Evolutionary conservation across 2,113 vertebrate species (phyloP).

Genomic region (Spizaetus ornatus): DNA sequence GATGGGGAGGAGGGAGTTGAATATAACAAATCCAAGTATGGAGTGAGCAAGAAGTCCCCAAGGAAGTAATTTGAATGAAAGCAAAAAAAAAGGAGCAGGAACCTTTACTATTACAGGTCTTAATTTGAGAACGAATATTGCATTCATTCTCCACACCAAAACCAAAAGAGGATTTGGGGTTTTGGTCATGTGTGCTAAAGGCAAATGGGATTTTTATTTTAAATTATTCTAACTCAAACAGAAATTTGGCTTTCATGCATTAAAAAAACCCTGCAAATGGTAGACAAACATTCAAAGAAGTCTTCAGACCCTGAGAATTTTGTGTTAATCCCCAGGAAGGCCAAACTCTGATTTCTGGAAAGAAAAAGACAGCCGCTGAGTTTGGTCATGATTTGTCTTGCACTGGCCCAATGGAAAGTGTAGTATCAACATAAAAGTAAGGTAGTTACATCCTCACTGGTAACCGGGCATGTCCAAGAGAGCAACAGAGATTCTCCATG

Average conservation of each 20-base stretch:
- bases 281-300: not conserved
- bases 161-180: not conserved
- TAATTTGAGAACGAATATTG: not conserved
- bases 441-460: not conserved
- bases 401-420: not conserved
- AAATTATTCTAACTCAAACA: not conserved
- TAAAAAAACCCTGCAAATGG: not conserved
- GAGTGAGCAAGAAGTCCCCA: not conserved
- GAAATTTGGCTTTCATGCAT: not conserved
- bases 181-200: fast-evolving
- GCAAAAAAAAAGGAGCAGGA: not conserved
- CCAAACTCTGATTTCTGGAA: not conserved
- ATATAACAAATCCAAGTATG: not conserved
- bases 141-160: not conserved
- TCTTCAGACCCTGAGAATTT: not conserved
- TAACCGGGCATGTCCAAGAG: not conserved
- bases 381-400: not conserved
- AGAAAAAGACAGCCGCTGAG: not conserved
- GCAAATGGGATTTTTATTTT: not conserved
- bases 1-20: not conserved
- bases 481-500: not conserved
- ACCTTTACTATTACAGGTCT: not conserved
- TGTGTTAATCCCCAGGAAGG: not conserved
- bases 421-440: not conserved
- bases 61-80: not conserved